Evolutionary conservation across 2,113 vertebrate genomes (phyloP).

Genomic region (Chiloscyllium plagiosum): DNA sequence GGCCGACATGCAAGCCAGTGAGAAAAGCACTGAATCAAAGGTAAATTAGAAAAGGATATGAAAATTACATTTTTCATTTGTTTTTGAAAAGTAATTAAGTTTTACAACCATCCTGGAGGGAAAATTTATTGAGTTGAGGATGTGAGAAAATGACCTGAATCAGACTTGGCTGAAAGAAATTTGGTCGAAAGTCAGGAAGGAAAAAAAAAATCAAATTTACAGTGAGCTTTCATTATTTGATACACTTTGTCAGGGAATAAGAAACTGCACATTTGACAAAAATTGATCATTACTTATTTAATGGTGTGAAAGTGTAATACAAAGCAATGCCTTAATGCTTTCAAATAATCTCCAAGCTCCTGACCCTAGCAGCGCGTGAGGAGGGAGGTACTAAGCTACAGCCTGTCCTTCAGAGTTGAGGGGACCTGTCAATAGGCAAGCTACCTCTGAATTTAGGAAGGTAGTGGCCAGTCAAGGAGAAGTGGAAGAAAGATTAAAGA

Average conservation of each 20-base stretch:
- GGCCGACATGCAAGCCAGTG: background rate
- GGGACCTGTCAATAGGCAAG: background rate
- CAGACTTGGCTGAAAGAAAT: background rate
- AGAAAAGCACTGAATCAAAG: background rate
- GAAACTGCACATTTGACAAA: constrained; percentile 15
- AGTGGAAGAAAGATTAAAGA: background rate
- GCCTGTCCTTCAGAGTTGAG: background rate
- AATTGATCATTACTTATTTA: constrained; percentile 20
- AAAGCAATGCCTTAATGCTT: background rate
- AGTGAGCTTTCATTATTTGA: background rate
- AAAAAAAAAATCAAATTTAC: constrained; percentile 15
- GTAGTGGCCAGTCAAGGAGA: background rate
- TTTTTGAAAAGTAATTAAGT: constrained; percentile 21
- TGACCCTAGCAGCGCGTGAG: background rate
- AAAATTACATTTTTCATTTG: background rate
- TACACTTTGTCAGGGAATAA: background rate
- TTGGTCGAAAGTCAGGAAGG: background rate
- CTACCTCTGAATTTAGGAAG: background rate
- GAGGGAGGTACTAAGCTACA: background rate
- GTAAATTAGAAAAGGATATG: background rate
- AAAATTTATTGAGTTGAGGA: constrained; percentile 15
- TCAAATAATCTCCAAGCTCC: background rate
- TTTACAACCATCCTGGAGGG: constrained; percentile 23
- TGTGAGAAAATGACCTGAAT: constrained; percentile 32
- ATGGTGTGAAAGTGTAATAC: background rate